Percentiles rank a stretch among this genome's conserved stretches.
These are phyloP conservation scores for Cheilosia grossa DNA, from an alignment of 2,888 invertebrate genomes.

Conservation along the genomic window DNA sequence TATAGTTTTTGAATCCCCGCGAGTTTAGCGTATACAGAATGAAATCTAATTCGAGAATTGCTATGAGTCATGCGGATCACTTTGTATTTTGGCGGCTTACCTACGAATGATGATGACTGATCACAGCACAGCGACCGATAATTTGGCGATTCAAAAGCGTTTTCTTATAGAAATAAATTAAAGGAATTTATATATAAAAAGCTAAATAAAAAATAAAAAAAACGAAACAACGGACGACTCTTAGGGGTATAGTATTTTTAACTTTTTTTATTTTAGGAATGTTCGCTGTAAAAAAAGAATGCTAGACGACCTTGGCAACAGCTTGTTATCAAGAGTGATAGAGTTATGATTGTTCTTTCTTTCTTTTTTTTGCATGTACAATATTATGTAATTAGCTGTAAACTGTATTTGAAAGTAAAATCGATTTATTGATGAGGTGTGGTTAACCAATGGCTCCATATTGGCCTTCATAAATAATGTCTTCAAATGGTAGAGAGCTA, in stretches of 20 bases:
- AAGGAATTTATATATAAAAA: slow-evolving; percentile 37
- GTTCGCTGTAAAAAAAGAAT: slow-evolving; percentile 11
- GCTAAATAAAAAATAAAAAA: slow-evolving; percentile 11
- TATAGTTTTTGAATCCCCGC: slow-evolving; percentile 62
- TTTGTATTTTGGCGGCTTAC: slow-evolving; percentile 59
- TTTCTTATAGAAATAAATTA: slow-evolving; percentile 61
- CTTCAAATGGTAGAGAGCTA: background rate
- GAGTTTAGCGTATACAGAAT: slow-evolving; percentile 19
- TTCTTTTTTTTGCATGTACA: slow-evolving; percentile 12
- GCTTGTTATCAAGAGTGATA: slow-evolving; percentile 50
- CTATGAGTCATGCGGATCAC: slow-evolving; percentile 70
- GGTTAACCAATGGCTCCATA: background rate
- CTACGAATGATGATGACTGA: slow-evolving; percentile 67
- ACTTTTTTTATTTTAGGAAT: slow-evolving; percentile 46
- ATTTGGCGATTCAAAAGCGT: slow-evolving; percentile 35
- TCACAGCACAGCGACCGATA: slow-evolving; percentile 54
- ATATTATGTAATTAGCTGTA: slow-evolving; percentile 24
- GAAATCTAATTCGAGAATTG: slow-evolving; percentile 68
- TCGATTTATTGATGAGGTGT: slow-evolving; percentile 6
- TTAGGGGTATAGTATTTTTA: slow-evolving; percentile 58
- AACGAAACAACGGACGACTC: slow-evolving; percentile 46
- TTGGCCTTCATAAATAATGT: slow-evolving; percentile 8
- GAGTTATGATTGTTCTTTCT: slow-evolving; percentile 8
- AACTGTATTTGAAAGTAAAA: slow-evolving; percentile 39
- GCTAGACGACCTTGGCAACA: slow-evolving; percentile 62